Conservation (phyloP, 2,113 vertebrate species). For the Pipra filicauda region DNA sequence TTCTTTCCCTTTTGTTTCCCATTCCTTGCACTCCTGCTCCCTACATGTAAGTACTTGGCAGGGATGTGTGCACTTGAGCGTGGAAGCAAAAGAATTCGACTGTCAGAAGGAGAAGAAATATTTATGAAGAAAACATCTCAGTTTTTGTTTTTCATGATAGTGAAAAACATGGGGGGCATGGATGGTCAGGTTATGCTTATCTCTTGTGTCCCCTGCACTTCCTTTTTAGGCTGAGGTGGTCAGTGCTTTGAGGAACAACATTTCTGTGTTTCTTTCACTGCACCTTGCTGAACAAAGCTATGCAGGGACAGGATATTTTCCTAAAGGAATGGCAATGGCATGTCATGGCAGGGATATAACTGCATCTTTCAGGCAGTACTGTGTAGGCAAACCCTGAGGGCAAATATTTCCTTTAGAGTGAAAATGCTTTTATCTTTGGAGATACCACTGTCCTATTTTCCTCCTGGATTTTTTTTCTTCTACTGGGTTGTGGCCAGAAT, state of each 20-base stretch:
- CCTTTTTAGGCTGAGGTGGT: neutral
- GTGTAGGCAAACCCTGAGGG: neutral
- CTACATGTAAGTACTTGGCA: neutral
- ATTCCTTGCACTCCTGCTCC: neutral
- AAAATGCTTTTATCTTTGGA: neutral
- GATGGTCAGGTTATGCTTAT: neutral
- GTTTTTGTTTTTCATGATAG: neutral
- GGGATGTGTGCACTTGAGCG: neutral
- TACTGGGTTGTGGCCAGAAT: neutral
- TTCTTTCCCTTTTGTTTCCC: neutral
- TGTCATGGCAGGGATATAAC: neutral
- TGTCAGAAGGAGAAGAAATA: neutral
- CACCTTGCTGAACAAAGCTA: neutral
- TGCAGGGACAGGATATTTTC: neutral
- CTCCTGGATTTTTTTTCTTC: neutral
- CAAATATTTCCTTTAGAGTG: neutral
- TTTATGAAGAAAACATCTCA: neutral
- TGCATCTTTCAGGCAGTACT: neutral
- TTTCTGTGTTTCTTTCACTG: neutral
- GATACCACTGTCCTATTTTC: neutral
- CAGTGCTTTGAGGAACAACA: neutral
- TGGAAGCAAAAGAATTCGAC: neutral
- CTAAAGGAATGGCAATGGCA: neutral
- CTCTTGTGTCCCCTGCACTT: neutral
- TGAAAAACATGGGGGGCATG: accelerated